phyloP scores from a whole-genome alignment of 2,888 invertebrate species.

The Lepidochrysops patricia region DNA sequence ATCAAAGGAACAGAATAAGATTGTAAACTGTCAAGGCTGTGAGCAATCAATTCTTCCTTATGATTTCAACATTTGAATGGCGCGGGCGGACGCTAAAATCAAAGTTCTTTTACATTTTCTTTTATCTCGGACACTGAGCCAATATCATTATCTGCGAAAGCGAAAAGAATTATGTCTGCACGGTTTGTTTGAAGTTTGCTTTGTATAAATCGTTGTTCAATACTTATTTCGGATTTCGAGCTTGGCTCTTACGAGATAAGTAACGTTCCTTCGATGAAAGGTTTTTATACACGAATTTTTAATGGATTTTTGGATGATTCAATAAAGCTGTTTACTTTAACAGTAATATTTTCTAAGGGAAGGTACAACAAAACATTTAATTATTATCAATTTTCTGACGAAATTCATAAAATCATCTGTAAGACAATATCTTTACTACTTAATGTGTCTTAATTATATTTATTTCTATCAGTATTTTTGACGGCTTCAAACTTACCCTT shows the following conservation, averaged over 20 bases:
- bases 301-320: neutral
- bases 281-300: neutral
- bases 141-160: constrained; percentile 5
- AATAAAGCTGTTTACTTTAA: neutral
- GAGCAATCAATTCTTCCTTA: constrained; percentile 6
- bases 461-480: too few species aligned
- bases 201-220: constrained; percentile 4
- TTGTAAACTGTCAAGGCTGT: neutral
- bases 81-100: constrained; percentile 1
- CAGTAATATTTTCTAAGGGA: too few species aligned
- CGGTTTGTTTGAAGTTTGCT: constrained; percentile 6
- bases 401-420: too few species aligned
- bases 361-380: too few species aligned
- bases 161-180: neutral
- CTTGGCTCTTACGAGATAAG: neutral
- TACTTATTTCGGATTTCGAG: constrained; percentile 3
- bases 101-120: constrained; percentile 8
- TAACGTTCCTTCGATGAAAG: neutral
- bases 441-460: too few species aligned
- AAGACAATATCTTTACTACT: too few species aligned
- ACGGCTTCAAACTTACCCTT: too few species aligned
- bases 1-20: neutral
- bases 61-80: constrained; percentile 8
- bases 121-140: constrained; percentile 9
- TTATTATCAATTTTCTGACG: too few species aligned